Evolutionary conservation across 2,797 vertebrate genomes (phyloP).

Genomic region (Catostomus latipinnis): DNA sequence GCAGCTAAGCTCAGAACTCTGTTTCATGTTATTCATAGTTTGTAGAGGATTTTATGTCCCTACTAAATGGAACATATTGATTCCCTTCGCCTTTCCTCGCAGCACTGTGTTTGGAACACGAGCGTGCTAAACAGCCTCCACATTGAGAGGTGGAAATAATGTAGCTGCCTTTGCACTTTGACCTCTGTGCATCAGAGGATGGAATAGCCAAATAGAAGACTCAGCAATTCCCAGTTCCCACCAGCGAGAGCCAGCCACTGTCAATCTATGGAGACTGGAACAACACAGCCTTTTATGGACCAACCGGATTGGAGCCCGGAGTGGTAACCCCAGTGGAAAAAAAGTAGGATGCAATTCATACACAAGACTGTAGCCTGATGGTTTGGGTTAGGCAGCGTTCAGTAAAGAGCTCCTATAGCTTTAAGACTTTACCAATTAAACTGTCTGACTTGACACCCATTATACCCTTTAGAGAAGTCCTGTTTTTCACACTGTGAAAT

Average conservation of each 20-base stretch:
- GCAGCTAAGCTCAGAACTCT: constrained; percentile 53
- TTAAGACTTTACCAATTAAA: constrained; percentile 50
- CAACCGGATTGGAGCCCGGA: constrained; percentile 46
- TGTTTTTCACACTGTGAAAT: constrained; percentile 65
- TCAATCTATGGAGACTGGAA: constrained; percentile 63
- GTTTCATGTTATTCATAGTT: constrained; percentile 68
- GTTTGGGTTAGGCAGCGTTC: constrained; percentile 49
- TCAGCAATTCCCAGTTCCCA: constrained; percentile 76
- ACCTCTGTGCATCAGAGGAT: constrained; percentile 76
- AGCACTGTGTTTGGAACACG: constrained; percentile 72
- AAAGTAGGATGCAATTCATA: constrained; percentile 49
- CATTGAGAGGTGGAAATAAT: constrained; percentile 68
- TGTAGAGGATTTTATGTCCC: constrained; percentile 52
- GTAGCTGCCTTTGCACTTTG: constrained; percentile 86
- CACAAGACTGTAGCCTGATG: constrained; percentile 32
- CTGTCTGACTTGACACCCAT: constrained; percentile 1
- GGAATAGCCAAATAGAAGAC: constrained; percentile 85
- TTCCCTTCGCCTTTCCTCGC: constrained; percentile 68
- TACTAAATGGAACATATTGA: constrained; percentile 56
- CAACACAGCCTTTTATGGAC: constrained; percentile 55
- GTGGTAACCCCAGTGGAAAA: constrained; percentile 38
- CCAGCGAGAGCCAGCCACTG: constrained; percentile 76
- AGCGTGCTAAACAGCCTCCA: constrained; percentile 64
- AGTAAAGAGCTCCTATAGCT: constrained; percentile 57
- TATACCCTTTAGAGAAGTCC: constrained; percentile 32